A percentile compares a stretch with the other conserved stretches of the same genome.
Conservation (phyloP, 2,797 vertebrate genomes). For the Onychomys torridus region DNA sequence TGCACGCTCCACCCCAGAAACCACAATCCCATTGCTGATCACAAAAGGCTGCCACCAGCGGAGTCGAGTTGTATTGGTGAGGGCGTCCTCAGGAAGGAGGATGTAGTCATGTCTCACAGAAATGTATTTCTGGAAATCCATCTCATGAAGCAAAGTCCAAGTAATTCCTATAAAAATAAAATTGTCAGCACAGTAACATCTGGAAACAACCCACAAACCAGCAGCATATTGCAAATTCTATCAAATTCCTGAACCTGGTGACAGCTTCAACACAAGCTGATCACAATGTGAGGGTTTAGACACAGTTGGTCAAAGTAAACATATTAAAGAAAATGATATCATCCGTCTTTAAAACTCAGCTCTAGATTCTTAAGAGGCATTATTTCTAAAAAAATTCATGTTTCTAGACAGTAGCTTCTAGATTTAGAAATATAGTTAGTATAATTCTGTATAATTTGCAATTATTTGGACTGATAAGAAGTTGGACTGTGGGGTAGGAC, state of each 20-base stretch:
- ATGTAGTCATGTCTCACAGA: slow-evolving; percentile 97
- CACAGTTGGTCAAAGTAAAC: slow-evolving; percentile 1
- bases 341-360: slow-evolving; percentile 30
- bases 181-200: neutral
- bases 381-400: neutral
- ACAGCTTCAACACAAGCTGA: neutral
- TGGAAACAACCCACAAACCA: neutral
- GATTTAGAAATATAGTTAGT: neutral
- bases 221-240: neutral
- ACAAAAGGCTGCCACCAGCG: slow-evolving; percentile 99
- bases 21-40: slow-evolving; percentile 92
- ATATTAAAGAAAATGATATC: neutral
- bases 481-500: neutral
- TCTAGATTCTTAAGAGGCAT: neutral
- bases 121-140: slow-evolving; percentile 99
- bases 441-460: slow-evolving; percentile 27
- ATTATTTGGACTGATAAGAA: slow-evolving; percentile 10
- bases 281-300: neutral
- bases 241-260: neutral
- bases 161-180: slow-evolving; percentile 91
- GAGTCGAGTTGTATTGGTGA: slow-evolving; percentile 96
- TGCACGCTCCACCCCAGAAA: slow-evolving; percentile 93
- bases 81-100: slow-evolving; percentile 93
- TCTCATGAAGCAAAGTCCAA: slow-evolving; percentile 97
- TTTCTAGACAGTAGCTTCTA: slow-evolving; percentile 17